Percentiles rank a stretch among this genome's conserved stretches.
phyloP scores from a whole-genome alignment of 1,140 invertebrate genomes.

The Lasioglossum baleicum region DNA sequence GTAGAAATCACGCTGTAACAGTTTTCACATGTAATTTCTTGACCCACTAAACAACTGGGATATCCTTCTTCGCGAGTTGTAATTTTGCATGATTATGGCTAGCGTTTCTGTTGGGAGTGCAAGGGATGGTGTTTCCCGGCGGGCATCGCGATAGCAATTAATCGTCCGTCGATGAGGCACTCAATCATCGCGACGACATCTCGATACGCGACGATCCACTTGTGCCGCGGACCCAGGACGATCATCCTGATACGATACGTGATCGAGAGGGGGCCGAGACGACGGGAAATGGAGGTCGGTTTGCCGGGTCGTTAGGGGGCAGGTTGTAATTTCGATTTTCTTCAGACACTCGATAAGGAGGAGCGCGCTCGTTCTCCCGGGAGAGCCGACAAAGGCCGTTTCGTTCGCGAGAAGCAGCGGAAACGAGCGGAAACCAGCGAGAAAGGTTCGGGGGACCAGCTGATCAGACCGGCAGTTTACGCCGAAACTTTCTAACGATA shows the following conservation, averaged over 20 bases:
- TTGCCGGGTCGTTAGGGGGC: background rate
- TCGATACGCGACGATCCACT: conserved; percentile 5
- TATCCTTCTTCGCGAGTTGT: too few species aligned
- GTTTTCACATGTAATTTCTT: too few species aligned
- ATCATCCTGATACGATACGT: background rate
- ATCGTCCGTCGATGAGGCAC: conserved; percentile 19
- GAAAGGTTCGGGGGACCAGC: background rate
- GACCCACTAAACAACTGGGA: too few species aligned
- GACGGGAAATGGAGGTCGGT: background rate
- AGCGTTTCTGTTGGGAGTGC: too few species aligned
- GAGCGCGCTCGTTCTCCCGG: background rate
- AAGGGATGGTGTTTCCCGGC: too few species aligned
- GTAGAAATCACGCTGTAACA: too few species aligned
- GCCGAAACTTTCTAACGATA: conserved; percentile 32
- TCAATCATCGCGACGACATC: conserved; percentile 34
- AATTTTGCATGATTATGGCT: too few species aligned
- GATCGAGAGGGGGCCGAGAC: background rate
- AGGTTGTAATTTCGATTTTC: conserved; percentile 43
- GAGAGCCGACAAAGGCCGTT: background rate
- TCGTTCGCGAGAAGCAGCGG: background rate
- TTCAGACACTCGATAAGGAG: conserved; percentile 25
- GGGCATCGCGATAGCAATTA: conserved; percentile 27
- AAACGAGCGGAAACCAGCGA: background rate
- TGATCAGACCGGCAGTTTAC: conserved; percentile 26
- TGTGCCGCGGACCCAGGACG: background rate